phyloP scores from a whole-genome alignment of 2,888 invertebrate species.

The Epinotia demarniana region DNA sequence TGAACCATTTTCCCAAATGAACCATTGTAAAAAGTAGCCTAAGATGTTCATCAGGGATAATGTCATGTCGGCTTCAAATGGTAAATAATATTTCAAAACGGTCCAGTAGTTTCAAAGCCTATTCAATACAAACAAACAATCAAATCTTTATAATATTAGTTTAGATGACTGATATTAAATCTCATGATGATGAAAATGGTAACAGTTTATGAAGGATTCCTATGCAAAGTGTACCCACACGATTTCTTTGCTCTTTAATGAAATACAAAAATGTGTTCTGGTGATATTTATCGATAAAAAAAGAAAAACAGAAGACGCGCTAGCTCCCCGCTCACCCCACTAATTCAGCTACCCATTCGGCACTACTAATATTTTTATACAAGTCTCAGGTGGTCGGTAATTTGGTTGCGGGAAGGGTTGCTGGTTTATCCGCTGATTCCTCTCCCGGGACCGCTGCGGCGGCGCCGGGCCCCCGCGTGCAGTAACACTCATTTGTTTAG shows the following conservation, averaged over 20 bases:
- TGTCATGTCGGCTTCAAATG: too few relatives aligned
- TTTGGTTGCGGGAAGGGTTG: slow-evolving; percentile 81
- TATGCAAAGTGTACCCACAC: background rate
- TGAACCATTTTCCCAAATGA: too few relatives aligned
- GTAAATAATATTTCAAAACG: too few relatives aligned
- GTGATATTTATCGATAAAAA: background rate
- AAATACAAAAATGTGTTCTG: background rate
- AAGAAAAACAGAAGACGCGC: background rate
- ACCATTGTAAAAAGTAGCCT: too few relatives aligned
- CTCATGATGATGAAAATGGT: too few relatives aligned
- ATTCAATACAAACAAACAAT: too few relatives aligned
- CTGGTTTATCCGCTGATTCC: slow-evolving; percentile 80
- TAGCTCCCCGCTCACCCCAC: slow-evolving; percentile 12
- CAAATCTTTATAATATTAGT: too few relatives aligned
- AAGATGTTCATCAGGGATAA: too few relatives aligned
- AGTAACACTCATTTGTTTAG: slow-evolving; percentile 72
- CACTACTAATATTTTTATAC: slow-evolving; percentile 77
- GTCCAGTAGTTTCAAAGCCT: too few relatives aligned
- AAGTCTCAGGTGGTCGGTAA: slow-evolving; percentile 83
- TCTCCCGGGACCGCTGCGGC: slow-evolving; percentile 75
- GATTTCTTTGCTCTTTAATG: background rate
- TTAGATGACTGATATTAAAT: too few relatives aligned
- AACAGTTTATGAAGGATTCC: too few relatives aligned
- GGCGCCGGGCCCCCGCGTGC: slow-evolving; percentile 59
- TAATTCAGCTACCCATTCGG: slow-evolving; percentile 16